Percentiles rank a stretch among this genome's conserved stretches.
Conservation (phyloP, 53 echinoderm and acorn worm genomes). For the Actinopyga echinites region DNA sequence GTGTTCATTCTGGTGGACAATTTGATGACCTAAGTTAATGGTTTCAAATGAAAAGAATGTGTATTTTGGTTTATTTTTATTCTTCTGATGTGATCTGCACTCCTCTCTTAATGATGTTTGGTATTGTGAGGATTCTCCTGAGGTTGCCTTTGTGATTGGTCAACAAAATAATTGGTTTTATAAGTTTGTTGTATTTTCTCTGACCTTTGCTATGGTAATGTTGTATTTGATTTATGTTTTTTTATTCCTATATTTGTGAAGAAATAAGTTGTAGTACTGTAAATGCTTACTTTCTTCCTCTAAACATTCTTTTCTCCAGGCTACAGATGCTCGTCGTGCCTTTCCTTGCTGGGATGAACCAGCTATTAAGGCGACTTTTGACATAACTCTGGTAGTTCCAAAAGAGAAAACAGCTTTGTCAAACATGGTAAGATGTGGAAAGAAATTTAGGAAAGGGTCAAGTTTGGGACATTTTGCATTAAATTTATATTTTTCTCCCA, state of each 20-base stretch:
- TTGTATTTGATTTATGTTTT: too few species aligned
- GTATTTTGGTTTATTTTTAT: too few species aligned
- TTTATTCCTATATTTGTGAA: background rate
- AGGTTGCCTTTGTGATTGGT: too few species aligned
- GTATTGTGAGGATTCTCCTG: too few species aligned
- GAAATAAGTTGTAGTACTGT: background rate
- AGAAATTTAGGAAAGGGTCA: background rate
- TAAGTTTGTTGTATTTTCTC: too few species aligned
- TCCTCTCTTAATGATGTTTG: too few species aligned
- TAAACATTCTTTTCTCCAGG: constrained; percentile 36
- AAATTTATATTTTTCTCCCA: background rate
- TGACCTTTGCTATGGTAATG: too few species aligned
- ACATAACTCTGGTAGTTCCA: constrained; percentile 85
- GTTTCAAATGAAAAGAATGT: too few species aligned
- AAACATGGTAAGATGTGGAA: constrained; percentile 74
- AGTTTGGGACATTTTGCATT: background rate
- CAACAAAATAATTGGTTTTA: too few species aligned
- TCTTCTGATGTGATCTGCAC: too few species aligned
- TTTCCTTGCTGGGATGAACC: constrained; percentile 99
- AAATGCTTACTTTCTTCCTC: background rate
- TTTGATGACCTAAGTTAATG: too few species aligned
- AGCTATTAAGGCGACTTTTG: constrained; percentile 93
- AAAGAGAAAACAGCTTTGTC: constrained; percentile 78
- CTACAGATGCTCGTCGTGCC: constrained; percentile 87
- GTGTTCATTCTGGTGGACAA: too few species aligned